These are phyloP conservation scores for Pseudococcus jackbeardsleyi DNA, from an alignment of 2,888 invertebrate species.

Conservation along the genomic window DNA sequence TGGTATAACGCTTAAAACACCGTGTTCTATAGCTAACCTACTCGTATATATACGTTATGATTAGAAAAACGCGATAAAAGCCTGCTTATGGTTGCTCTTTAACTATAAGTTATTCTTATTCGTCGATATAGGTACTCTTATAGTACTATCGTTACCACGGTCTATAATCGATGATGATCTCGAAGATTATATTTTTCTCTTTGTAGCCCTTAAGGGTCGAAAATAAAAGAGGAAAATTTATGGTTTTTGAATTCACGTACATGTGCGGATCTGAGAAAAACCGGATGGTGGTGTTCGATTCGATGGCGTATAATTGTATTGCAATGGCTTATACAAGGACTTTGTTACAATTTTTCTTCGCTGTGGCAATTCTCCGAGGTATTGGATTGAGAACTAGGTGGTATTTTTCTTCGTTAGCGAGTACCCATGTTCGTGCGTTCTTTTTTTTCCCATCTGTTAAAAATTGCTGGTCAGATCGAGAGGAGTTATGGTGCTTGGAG, in stretches of 20 bases:
- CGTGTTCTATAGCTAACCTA: not conserved
- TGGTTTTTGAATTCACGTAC: not conserved
- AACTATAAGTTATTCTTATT: slow-evolving; percentile 4
- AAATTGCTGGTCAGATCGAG: not conserved
- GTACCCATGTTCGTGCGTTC: not conserved
- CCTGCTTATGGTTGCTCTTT: not conserved
- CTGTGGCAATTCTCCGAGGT: not conserved
- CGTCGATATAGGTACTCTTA: not conserved
- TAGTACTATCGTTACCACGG: too few relatives aligned
- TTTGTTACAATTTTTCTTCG: not conserved
- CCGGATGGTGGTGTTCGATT: not conserved
- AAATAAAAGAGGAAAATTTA: not conserved
- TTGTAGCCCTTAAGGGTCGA: not conserved
- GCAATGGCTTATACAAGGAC: not conserved
- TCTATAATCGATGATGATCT: too few relatives aligned
- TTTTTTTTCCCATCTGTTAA: not conserved
- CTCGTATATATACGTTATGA: not conserved
- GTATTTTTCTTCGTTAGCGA: slow-evolving; percentile 32
- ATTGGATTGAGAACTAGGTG: not conserved
- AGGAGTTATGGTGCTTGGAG: not conserved
- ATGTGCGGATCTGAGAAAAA: not conserved
- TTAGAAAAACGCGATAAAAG: slow-evolving; percentile 5
- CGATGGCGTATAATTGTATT: slow-evolving; percentile 20
- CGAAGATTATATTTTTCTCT: not conserved
- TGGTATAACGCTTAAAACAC: slow-evolving; percentile 32